A percentile compares a stretch with the other conserved stretches of the same genome.
These are phyloP conservation scores for Polymixis flavicincta DNA, from an alignment of 2,888 invertebrate species.

Conservation along the genomic window DNA sequence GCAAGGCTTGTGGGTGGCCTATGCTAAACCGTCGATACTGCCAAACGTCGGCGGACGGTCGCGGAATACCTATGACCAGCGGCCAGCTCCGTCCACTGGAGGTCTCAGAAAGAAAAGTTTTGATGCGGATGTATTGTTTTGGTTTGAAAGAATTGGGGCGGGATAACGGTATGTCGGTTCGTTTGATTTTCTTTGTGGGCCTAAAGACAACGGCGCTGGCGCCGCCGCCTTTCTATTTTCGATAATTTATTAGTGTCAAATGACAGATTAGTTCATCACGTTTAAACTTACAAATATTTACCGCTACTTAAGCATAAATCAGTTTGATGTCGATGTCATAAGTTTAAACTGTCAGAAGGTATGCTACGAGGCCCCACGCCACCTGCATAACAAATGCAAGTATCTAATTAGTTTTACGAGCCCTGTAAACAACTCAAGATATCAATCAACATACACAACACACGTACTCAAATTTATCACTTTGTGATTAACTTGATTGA, in stretches of 20 bases:
- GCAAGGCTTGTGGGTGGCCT: slow-evolving; percentile 81
- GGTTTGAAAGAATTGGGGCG: slow-evolving; percentile 38
- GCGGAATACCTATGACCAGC: slow-evolving; percentile 78
- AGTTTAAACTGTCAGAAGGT: slow-evolving; percentile 53
- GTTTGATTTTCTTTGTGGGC: slow-evolving; percentile 45
- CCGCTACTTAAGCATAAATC: slow-evolving; percentile 42
- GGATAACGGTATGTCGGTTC: slow-evolving; percentile 45
- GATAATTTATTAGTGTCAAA: slow-evolving; percentile 50
- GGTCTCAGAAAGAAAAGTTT: slow-evolving; percentile 62
- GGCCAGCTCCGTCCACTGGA: slow-evolving; percentile 40
- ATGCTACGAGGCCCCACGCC: slow-evolving; percentile 62
- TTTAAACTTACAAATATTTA: slow-evolving; percentile 33
- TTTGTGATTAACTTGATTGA: slow-evolving; percentile 62
- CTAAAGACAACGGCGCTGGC: slow-evolving; percentile 7
- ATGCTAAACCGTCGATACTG: slow-evolving; percentile 74
- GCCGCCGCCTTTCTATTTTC: slow-evolving; percentile 43
- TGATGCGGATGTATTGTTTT: slow-evolving; percentile 55
- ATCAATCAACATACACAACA: slow-evolving; percentile 67
- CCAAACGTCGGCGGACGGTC: slow-evolving; percentile 74
- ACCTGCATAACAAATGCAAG: slow-evolving; percentile 72
- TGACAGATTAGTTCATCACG: slow-evolving; percentile 38
- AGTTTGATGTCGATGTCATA: slow-evolving; percentile 47
- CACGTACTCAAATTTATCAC: slow-evolving; percentile 67
- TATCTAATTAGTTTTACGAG: slow-evolving; percentile 75
- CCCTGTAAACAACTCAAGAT: slow-evolving; percentile 78